A percentile compares a stretch with the other conserved stretches of the same genome.
These are phyloP conservation scores for Coremacera marginata DNA, from an alignment of 2,888 invertebrate species.

Conservation along the genomic window DNA sequence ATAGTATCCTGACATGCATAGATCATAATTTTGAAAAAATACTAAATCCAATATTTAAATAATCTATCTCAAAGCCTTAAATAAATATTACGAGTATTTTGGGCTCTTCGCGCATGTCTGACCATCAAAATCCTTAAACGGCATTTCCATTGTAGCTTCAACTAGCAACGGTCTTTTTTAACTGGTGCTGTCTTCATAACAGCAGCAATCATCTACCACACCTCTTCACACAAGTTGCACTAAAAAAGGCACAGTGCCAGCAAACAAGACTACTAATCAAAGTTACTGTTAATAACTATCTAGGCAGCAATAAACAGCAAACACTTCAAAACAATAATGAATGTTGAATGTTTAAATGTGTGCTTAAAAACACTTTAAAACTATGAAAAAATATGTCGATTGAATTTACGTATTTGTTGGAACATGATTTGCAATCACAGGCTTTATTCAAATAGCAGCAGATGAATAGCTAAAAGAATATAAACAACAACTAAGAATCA, in stretches of 20 bases:
- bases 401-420: not conserved
- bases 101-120: slow-evolving; percentile 7
- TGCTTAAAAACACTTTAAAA: not conserved
- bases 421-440: slow-evolving; percentile 15
- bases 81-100: not conserved
- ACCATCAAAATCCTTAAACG: not conserved
- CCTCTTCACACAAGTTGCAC: not conserved
- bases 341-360: not conserved
- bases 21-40: no score
- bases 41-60: no score
- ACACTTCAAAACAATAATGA: not conserved
- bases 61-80: no score
- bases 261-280: slow-evolving; percentile 13
- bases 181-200: not conserved
- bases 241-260: not conserved
- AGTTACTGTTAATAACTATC: slow-evolving; percentile 4
- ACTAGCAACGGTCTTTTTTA: no score
- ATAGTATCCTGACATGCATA: no score
- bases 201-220: not conserved
- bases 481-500: not conserved
- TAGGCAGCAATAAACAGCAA: not conserved
- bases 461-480: not conserved
- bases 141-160: not conserved
- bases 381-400: slow-evolving; percentile 23
- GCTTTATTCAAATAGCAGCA: not conserved